Base-by-base conservation (phyloP, 2,888 invertebrate species). In the Agrotis segetum region DNA sequence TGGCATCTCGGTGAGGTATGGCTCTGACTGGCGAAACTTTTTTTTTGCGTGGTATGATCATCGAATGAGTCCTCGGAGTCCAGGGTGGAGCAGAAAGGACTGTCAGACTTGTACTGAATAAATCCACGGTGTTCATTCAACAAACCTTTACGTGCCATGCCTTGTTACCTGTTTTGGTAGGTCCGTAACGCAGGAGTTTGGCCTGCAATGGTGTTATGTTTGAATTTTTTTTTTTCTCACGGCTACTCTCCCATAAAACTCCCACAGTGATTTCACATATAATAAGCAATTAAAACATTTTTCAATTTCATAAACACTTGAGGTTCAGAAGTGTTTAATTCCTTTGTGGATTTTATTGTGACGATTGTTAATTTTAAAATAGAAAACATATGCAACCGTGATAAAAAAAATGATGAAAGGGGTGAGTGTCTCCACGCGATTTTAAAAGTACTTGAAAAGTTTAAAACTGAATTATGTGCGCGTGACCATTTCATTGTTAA, bases 331-430 rank as follows among this genome's bases (percentile, higher is more conserved):
- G 89, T 88, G 87, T 88, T 90, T 85, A 89, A 91, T 91, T 84
- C 86, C 83, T 84, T 89, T 85, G 82, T 84, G 72, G 67, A 62
- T 84, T 88, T 81, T 84, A 84, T 85, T 79, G 82, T 84, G 77
- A 66, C 81, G 76, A 91, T 91, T 94, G 92, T 93, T 89, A 85
- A 86, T 87, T 92, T 91, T 88, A 76, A 53, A 88, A 88, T 90
- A 88, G 88, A 88, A 92, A 94, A 93, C 94, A 94, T 92, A 93
- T 92, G 92, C 90, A 85, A 68, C 40, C 53, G 74, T 71, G 73
- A 81, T 40, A 77, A 9, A 80, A 77, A 81, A 78, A 69, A 19
- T 61, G 55, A 62, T 62, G 50, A 80, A 91, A 89, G 89, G 92
- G 92, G 88, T 88, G 86, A 83, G 59, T 67, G 17, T 21, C 71